A percentile compares a stretch with the other conserved stretches of the same genome.
Evolutionary conservation across 2,888 invertebrate genomes (phyloP).

Genomic region (Phania funesta): DNA sequence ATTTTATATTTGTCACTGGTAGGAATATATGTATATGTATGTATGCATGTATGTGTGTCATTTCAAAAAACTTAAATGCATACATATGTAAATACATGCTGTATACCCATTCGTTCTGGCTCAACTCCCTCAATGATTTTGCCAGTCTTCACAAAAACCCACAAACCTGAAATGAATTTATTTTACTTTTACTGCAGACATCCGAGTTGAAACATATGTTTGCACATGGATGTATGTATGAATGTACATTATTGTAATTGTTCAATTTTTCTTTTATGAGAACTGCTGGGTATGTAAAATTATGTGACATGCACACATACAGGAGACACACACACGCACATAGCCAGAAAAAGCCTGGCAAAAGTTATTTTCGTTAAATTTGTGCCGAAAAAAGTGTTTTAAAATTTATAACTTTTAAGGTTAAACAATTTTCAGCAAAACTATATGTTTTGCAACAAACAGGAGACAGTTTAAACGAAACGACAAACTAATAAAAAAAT

Average conservation of each 20-base stretch:
- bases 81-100: not conserved
- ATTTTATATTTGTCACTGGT: conserved; percentile 53
- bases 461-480: conserved; percentile 43
- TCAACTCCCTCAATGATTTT: not conserved
- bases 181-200: no score
- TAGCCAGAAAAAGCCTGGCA: no score
- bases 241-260: no score
- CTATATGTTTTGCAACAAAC: conserved; percentile 59
- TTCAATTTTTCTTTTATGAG: not conserved
- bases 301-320: not conserved
- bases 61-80: no score
- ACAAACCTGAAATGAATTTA: no score
- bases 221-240: no score
- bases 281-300: not conserved
- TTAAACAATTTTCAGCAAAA: conserved; percentile 64
- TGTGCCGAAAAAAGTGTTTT: conserved; percentile 38
- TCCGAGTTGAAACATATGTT: no score
- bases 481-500: conserved; percentile 19
- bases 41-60: not conserved
- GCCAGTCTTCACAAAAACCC: no score
- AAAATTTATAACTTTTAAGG: conserved; percentile 67
- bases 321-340: not conserved
- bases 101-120: not conserved
- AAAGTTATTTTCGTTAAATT: not conserved
- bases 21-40: not conserved